Base-by-base conservation (phyloP, 2,113 vertebrate species). In the Polyodon spathula region DNA sequence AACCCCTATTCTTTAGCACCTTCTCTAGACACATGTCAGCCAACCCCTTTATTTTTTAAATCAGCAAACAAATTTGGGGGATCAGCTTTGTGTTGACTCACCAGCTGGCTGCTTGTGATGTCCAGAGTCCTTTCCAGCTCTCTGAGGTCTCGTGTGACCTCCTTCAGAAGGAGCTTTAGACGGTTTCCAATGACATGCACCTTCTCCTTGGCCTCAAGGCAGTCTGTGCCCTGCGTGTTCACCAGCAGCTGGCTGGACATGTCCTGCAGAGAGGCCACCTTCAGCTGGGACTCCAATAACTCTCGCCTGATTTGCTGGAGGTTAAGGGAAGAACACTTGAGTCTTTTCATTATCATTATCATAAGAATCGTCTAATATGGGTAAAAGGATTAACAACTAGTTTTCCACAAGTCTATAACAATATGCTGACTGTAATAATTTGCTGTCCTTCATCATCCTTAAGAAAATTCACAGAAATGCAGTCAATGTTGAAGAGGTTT, bases 181-280 rank as follows among this genome's bases (percentile, higher is more conserved):
- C 94, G 79, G 77, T 97, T 99, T 74, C 90, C 89, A 78, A 99
- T 98, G 63, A 98, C 96, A 10, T 97, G 95, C 57, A 99, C 94
- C 71, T 97, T 95, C 75, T 98, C 96, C 81, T 93, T 92, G 64
- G 95, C 93, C 84, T 99, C 96, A 66, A 97, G 85, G 69, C 92
- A 90, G 77, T 97, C 93, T 38, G 82, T 75, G 63, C 90, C 92
- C 81, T 90, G 90, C 44, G 93, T 88, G 74, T 97, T 92, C 71
- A 97, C 92, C 73, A 99, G 78, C 63, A 99, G 81, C 63, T 96
- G 94, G 65, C 87, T 72, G 37, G 96, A 97, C 80, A 99, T 88
- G 71, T 98, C 93, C 86, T 97, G 94, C 46, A 99, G 87, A 1
- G 88, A 86, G 0, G 85, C 82, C 64, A 92, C 96, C 67, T 88